These are phyloP conservation scores for Pseudochromis fuscus DNA, from an alignment of 2,797 vertebrate genomes.

Conservation along the genomic window DNA sequence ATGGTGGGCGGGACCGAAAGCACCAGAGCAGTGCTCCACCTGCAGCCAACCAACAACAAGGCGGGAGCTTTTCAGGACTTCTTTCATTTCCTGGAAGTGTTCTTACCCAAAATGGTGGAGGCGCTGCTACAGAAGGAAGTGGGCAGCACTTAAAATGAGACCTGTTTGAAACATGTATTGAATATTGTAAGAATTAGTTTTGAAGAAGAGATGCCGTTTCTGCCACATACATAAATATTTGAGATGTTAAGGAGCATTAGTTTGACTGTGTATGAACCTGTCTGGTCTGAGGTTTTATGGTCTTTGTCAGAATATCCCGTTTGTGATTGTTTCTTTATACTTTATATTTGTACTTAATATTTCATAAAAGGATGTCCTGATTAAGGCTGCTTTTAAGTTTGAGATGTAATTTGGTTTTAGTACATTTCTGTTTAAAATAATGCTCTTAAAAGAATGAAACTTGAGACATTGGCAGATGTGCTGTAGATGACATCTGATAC, in stretches of 20 bases:
- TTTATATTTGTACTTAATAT: slow-evolving; percentile 26
- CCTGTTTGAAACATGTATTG: background rate
- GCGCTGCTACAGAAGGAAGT: slow-evolving; percentile 67
- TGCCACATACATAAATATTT: slow-evolving; percentile 2
- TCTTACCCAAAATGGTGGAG: slow-evolving; percentile 87
- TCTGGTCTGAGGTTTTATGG: slow-evolving; percentile 1
- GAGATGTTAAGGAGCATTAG: slow-evolving; percentile 5
- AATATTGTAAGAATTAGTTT: slow-evolving; percentile 18
- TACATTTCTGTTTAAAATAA: slow-evolving; percentile 39
- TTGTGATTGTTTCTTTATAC: slow-evolving; percentile 28
- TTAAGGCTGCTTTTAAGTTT: slow-evolving; percentile 45
- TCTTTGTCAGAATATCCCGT: slow-evolving; percentile 17
- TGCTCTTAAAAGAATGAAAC: background rate
- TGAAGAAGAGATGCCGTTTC: background rate
- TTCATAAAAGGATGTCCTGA: background rate
- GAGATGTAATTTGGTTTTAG: slow-evolving; percentile 19
- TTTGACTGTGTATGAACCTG: slow-evolving; percentile 7
- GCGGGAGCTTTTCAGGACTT: slow-evolving; percentile 86
- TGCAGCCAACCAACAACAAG: slow-evolving; percentile 74
- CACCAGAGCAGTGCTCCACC: slow-evolving; percentile 72
- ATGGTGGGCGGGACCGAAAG: slow-evolving; percentile 77
- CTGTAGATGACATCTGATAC: background rate
- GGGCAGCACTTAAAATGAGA: background rate
- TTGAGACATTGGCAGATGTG: slow-evolving; percentile 19
- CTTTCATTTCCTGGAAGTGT: slow-evolving; percentile 90